Conservation (phyloP, 1,140 invertebrate species). For the Seison nebaliae region DNA sequence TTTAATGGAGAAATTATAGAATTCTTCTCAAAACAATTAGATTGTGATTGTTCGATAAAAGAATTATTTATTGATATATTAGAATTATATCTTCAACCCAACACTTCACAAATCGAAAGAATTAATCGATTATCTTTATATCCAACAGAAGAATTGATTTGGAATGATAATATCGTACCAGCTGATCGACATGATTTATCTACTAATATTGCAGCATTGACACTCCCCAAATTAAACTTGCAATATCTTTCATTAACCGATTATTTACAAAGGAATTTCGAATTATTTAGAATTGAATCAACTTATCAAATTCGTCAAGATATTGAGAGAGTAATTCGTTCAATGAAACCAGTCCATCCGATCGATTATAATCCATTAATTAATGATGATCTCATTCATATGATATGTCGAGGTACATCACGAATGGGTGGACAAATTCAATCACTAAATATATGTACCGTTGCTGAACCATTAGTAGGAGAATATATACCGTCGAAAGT, state of each 20-base stretch:
- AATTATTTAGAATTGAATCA: conserved; percentile 82
- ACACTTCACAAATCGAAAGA: conserved; percentile 4
- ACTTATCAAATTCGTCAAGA: conserved; percentile 97
- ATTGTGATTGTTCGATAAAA: too few relatives aligned
- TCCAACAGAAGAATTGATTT: conserved; percentile 86
- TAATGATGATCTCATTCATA: conserved; percentile 42
- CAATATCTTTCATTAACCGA: conserved; percentile 95
- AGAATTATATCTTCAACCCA: conserved; percentile 5
- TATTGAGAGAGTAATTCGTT: conserved; percentile 74
- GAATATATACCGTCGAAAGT: conserved; percentile 78
- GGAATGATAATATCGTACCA: conserved; percentile 95
- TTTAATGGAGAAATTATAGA: not conserved
- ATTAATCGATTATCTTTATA: conserved; percentile 93
- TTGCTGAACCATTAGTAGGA: conserved; percentile 35
- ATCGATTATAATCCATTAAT: conserved; percentile 6
- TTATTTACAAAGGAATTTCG: conserved; percentile 85
- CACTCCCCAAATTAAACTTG: conserved; percentile 82
- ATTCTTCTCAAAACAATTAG: not conserved
- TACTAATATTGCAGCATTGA: conserved; percentile 35
- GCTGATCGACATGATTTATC: conserved; percentile 85
- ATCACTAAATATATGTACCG: conserved; percentile 71
- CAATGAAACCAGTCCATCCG: conserved; percentile 67
- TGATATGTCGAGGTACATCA: conserved; percentile 63
- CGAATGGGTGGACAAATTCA: conserved; percentile 83
- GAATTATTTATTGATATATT: conserved; percentile 9